phyloP scores from a whole-genome alignment of 1,140 invertebrate genomes.

The Muscidifurax raptorellus region DNA sequence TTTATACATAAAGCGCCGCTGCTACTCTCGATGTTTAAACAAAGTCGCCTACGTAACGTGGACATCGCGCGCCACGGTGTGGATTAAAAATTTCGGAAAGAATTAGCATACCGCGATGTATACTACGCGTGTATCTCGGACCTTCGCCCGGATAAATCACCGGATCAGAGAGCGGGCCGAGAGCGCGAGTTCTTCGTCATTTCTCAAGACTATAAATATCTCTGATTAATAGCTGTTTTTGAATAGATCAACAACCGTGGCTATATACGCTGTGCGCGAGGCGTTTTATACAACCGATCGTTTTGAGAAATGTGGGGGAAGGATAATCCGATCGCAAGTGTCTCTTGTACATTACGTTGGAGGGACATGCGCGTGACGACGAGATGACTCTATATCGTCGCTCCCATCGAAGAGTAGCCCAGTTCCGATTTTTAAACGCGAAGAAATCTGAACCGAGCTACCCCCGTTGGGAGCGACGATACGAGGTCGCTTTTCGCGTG shows the following conservation, averaged over 20 bases:
- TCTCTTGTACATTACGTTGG: neutral
- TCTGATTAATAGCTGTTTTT: constrained; percentile 49
- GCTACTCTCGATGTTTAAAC: constrained; percentile 33
- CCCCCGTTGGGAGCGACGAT: no score
- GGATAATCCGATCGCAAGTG: neutral
- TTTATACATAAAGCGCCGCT: constrained; percentile 42
- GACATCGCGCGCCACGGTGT: neutral
- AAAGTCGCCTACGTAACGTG: neutral
- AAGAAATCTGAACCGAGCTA: no score
- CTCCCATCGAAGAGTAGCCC: no score
- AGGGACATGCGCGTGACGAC: no score
- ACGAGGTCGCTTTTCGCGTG: neutral
- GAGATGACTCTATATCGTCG: neutral
- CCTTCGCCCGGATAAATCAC: constrained; percentile 48
- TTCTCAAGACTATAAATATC: constrained; percentile 50
- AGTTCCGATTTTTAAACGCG: no score
- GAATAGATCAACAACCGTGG: constrained; percentile 50
- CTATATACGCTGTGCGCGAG: neutral
- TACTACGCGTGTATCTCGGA: neutral
- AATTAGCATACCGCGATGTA: constrained; percentile 35
- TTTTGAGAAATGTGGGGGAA: neutral
- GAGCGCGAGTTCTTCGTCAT: constrained; percentile 40
- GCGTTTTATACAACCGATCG: constrained; percentile 32
- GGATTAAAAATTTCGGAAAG: constrained; percentile 31
- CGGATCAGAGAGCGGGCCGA: constrained; percentile 12